Base-by-base conservation (phyloP, 2,888 invertebrate species). In the Hanleya hanleyi region DNA sequence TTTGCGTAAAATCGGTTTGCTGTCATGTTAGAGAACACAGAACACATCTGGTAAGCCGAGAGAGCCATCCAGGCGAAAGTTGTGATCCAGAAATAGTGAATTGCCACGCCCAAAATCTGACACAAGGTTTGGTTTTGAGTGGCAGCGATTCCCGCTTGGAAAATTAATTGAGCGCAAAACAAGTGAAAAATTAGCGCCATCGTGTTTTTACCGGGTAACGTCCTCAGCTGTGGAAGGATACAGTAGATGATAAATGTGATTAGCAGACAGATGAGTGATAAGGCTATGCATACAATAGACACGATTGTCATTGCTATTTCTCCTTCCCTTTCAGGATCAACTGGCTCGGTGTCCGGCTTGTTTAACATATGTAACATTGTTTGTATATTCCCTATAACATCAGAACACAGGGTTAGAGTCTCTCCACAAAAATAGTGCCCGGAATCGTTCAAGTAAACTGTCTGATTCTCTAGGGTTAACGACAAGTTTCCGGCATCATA, bases 81-180 rank as follows among this genome's bases (percentile, higher is more conserved):
- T 3, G 64, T 64, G 15, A 64, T 18, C 64, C 64, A 64, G 64
- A 64, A 64, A 35, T 64, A 64, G 36, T 64, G 64, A 22, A 64
- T 37, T 33, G 36, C 35, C 1, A 64, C 26, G 15, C 64, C 64
- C 35, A 64, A 22, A 1, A 29, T 26, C 1, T 37, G 35, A 64
- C 64, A 64, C 12, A 64, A 15, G 1, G 4, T 37, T n/a, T 12
- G n/a, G 26, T 64, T 7, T 22, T 26, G n/a, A 15, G 35, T 35
- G 15, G 15, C 22, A n/a, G 18, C n/a, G 5, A 35, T 37, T 12
- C 64, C 64, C 9, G 36, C 64, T 36, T 64, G 64, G 35, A 64
- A 64, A 22, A 64, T 35, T 22, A 64, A 64, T 9, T 64, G 64
- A 1, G 64, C 35, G 15, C 18, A 32, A 26, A 64, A 64, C 35